Evolutionary conservation across 2,888 invertebrate genomes (phyloP).

Genomic region (Lutraria lutraria): DNA sequence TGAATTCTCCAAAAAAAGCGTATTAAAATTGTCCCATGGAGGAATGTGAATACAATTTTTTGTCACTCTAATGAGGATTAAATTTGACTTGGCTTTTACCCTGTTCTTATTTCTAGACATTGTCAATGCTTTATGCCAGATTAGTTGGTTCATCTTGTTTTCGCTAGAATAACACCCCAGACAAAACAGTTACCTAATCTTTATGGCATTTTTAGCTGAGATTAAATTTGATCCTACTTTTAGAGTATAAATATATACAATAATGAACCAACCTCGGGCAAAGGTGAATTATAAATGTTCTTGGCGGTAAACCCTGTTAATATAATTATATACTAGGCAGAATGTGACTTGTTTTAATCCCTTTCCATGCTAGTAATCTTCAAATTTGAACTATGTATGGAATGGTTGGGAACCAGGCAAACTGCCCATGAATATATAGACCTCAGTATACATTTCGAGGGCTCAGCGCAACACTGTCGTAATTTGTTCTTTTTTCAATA

Average conservation of each 20-base stretch:
- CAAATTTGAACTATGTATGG: background rate
- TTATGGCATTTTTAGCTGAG: conserved; percentile 11
- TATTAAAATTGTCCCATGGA: no score
- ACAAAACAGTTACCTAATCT: background rate
- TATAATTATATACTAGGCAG: background rate
- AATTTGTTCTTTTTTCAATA: no score
- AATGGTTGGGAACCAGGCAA: background rate
- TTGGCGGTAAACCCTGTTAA: background rate
- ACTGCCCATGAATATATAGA: conserved; percentile 5
- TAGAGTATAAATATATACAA: background rate
- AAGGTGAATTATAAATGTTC: background rate
- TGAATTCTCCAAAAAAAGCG: no score
- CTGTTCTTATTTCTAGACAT: background rate
- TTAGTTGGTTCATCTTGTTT: conserved; percentile 12
- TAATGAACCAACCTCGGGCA: background rate
- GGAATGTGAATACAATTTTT: no score
- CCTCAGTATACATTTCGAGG: background rate
- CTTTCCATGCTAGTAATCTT: background rate
- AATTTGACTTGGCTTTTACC: background rate
- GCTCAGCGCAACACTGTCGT: no score
- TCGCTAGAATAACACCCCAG: background rate
- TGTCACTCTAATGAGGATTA: background rate
- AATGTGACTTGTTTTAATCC: conserved; percentile 11
- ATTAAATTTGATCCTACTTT: conserved; percentile 3
- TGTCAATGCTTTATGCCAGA: background rate